Base-by-base conservation (phyloP, 2,113 vertebrate genomes). In the Sphaerodactylus townsendi region DNA sequence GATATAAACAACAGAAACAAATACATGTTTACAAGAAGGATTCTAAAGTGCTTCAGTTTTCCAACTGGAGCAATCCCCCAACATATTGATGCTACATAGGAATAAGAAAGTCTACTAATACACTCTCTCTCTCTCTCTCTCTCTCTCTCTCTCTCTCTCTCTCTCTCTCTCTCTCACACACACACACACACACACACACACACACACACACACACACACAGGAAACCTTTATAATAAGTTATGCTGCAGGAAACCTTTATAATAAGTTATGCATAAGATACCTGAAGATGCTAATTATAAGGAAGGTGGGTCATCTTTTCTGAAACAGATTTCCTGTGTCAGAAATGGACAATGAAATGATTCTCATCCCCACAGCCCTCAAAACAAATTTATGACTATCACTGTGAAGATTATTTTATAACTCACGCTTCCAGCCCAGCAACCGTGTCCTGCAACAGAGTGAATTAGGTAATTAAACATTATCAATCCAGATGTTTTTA, bases 51-150 rank as follows among this genome's bases (percentile, higher is more conserved):
- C 3, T 65, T 78, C 15, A 83, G 44, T 7, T 3, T 19, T n/a
- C 15, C 15, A 56, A 73, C 62, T 66, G 0, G 44, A 66, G 46
- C 62, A 0, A 0, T 0, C 28, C 33, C 66, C 65, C 53, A 85
- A 37, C 0, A 10, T 0, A 2, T 50, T 77, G 33, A 64, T 0
- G 0, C 19, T 41, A 78, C 25, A 50, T 2, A 71, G 23, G 70
- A 81, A 84, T 78, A 59, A 86, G 14, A 6, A 35, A 39, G 39
- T 74, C 85, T 79, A 23, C 0, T 30, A 77, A 1, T 56, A 70
- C 15, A 71, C 53, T 0, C 1, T n/a, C n/a, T n/a, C n/a, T n/a
- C n/a, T n/a, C n/a, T n/a, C n/a, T n/a, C n/a, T n/a, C n/a, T n/a
- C n/a, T n/a, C n/a, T n/a, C n/a, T n/a, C n/a, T n/a, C n/a, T n/a